Conservation (phyloP, 1,140 invertebrate genomes). For the Tenebrio molitor region DNA sequence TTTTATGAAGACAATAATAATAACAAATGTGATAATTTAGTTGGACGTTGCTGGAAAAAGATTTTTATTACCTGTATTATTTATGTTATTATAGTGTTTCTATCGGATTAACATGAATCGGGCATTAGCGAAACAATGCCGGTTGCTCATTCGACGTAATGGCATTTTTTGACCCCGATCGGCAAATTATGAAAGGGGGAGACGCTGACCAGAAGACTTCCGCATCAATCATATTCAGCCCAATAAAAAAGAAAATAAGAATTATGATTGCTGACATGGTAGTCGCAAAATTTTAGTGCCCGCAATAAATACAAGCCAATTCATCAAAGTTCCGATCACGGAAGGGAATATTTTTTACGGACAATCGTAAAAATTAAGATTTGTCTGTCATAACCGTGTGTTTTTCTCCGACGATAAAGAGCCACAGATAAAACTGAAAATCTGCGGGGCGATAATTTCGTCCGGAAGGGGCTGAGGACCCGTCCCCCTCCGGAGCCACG, state of each 20-base stretch:
- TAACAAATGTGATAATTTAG: slow-evolving; percentile 11
- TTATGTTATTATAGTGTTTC: slow-evolving; percentile 9
- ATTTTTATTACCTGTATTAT: slow-evolving; percentile 20
- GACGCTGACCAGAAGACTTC: not conserved
- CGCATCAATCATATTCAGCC: not conserved
- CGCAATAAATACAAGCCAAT: slow-evolving; percentile 36
- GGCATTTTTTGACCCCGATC: no score
- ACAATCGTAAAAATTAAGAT: slow-evolving; percentile 36
- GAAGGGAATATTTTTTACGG: slow-evolving; percentile 23
- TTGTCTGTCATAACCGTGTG: not conserved
- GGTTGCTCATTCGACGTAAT: no score
- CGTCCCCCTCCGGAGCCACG: no score
- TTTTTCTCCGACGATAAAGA: not conserved
- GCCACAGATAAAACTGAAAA: not conserved
- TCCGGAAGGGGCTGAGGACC: no score
- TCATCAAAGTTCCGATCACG: slow-evolving; percentile 31
- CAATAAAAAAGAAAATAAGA: slow-evolving; percentile 17
- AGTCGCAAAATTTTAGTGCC: slow-evolving; percentile 38
- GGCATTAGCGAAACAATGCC: not conserved
- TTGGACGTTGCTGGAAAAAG: not conserved
- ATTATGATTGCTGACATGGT: slow-evolving; percentile 37
- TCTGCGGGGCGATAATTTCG: no score
- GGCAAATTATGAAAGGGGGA: not conserved
- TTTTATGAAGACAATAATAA: slow-evolving; percentile 12
- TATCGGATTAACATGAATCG: no score